Evolutionary conservation across 2,888 invertebrate genomes (phyloP), one percentile per base, ranked within the genome.

Genomic region (Cynaeus angustus): DNA sequence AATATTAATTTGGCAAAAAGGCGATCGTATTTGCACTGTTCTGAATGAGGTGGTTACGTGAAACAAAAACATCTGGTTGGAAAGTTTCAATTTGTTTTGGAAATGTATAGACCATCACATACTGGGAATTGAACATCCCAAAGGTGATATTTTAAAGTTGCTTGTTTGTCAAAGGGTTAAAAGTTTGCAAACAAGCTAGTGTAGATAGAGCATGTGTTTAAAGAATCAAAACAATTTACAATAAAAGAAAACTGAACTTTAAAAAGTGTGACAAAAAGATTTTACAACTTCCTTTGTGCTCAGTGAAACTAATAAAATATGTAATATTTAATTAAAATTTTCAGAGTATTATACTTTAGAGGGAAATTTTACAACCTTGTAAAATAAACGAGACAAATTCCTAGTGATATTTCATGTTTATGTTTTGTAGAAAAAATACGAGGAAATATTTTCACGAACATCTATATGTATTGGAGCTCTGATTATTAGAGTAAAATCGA

Each of bases 401-500:
- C 21, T 21, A 21, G 21, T 21, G 21, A 21, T 21, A 21, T 21
- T 21, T 21, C 21, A 1, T 21, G 21, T 21, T 21, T 21, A 21
- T 4, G 21, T 21, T 21, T 1, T 21, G 21, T n/a, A 21, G 21
- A 21, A 21, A 21, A 21, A 3, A 3, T 21, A n/a, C n/a, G n/a
- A n/a, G n/a, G n/a, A n/a, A n/a, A n/a, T n/a, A n/a, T 46, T 46
- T 46, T n/a, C 16, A 13, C 12, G 13, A 46, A 14, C 46, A 46
- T 52, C 52, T 52, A n/a, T 52, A 28, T 52, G 33, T 52, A 52
- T 52, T 30, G 33, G 4, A 52, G 33, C n/a, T 37, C 14, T 55
- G 33, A 55, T 55, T 55, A 55, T 55, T 6, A 30, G 58, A 45
- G 13, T 45, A 59, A 59, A 59, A 45, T 28, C 28, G 59, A 59